Conservation (phyloP, 1,140 invertebrate genomes). For the Palaemon carinicauda region DNA sequence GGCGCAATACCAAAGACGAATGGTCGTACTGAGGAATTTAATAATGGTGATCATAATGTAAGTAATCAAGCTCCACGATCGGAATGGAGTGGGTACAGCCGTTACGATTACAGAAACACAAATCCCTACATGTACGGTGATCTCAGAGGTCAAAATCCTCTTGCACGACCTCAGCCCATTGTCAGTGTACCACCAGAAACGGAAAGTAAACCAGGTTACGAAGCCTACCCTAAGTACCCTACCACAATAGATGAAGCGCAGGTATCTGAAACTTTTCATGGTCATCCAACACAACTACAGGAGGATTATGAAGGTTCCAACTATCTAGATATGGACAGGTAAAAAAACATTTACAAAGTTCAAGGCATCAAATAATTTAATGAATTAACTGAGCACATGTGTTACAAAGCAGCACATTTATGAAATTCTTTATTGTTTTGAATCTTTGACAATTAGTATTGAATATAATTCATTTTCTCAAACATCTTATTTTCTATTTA, state of each 20-base stretch:
- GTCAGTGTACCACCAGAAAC: constrained; percentile 18
- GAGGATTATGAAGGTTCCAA: constrained; percentile 40
- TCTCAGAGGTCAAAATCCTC: constrained; percentile 17
- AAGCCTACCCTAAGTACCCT: constrained; percentile 30
- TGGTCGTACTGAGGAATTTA: constrained; percentile 5
- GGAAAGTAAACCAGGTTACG: constrained; percentile 7
- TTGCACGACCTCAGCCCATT: constrained; percentile 11
- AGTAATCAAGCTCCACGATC: neutral
- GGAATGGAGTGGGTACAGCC: constrained; percentile 44
- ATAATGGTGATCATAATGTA: neutral
- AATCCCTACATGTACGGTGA: constrained; percentile 51
- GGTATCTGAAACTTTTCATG: constrained; percentile 27
- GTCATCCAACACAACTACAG: neutral
- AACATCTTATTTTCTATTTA: neutral
- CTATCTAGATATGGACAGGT: constrained; percentile 59
- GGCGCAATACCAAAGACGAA: constrained; percentile 47
- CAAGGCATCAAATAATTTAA: too few relatives aligned
- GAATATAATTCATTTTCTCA: too few relatives aligned
- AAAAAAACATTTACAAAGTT: neutral
- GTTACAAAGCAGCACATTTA: too few relatives aligned
- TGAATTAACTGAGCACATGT: too few relatives aligned
- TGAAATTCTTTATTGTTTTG: too few relatives aligned
- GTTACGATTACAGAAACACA: constrained; percentile 45
- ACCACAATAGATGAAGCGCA: constrained; percentile 32
- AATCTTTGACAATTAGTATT: too few relatives aligned